Conservation (phyloP, 2,113 vertebrate genomes). For the Eidolon helvum region DNA sequence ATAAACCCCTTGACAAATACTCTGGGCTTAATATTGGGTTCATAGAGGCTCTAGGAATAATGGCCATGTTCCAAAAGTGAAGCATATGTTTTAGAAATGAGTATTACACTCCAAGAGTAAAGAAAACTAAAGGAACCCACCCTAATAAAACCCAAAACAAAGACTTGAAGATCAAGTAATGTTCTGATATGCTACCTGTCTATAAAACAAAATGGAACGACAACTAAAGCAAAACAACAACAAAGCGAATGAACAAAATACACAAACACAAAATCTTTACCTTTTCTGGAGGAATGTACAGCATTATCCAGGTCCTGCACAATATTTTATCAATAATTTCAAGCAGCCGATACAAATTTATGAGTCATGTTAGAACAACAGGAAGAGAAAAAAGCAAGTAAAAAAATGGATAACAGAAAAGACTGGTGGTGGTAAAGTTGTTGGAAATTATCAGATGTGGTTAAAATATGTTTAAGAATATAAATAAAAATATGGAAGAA, state of each 20-base stretch:
- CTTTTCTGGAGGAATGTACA: neutral
- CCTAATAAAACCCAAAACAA: neutral
- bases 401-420: neutral
- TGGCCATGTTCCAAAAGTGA: neutral
- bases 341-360: neutral
- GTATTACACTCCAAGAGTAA: neutral
- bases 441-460: neutral
- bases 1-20: neutral
- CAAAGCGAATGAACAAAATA: neutral
- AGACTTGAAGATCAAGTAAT: neutral
- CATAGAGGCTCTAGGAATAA: neutral
- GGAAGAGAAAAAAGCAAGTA: neutral
- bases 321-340: neutral
- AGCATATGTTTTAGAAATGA: neutral
- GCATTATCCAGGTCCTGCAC: neutral
- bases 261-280: neutral
- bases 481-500: neutral
- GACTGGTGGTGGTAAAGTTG: neutral
- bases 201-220: neutral
- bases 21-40: neutral
- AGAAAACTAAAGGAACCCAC: neutral
- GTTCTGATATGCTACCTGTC: neutral
- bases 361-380: neutral
- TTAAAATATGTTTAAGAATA: neutral
- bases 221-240: neutral